Conservation (phyloP, 2,888 invertebrate species). For the Drymonia ruficornis region DNA sequence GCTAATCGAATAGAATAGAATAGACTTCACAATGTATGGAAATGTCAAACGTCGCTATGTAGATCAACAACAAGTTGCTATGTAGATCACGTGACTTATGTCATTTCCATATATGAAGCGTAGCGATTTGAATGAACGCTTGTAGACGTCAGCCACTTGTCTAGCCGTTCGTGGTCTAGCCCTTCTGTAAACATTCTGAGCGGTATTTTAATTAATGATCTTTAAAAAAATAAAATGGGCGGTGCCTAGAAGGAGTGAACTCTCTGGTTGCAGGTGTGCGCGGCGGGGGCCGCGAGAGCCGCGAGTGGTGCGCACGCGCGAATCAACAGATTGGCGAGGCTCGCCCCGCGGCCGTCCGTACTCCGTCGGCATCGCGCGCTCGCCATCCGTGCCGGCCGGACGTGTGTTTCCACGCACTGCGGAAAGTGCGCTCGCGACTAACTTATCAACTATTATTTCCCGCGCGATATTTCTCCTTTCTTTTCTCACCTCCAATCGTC, state of each 20-base stretch:
- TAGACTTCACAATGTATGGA: too few species aligned
- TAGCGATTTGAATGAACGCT: too few species aligned
- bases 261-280: slow-evolving; percentile 32
- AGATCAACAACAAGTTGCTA: too few species aligned
- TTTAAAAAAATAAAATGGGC: slow-evolving; percentile 25
- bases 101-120: too few species aligned
- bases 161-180: too few species aligned
- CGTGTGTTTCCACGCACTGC: slow-evolving; percentile 34
- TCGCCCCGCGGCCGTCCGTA: slow-evolving; percentile 35
- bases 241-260: slow-evolving; percentile 25
- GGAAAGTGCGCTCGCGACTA: slow-evolving; percentile 15
- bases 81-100: too few species aligned
- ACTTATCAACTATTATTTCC: slow-evolving; percentile 14
- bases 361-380: slow-evolving; percentile 48
- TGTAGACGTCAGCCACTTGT: too few species aligned
- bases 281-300: slow-evolving; percentile 28
- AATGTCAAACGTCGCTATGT: too few species aligned
- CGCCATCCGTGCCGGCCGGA: slow-evolving; percentile 31
- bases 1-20: too few species aligned
- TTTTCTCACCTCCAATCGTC: slow-evolving; percentile 19
- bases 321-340: slow-evolving; percentile 63
- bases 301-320: slow-evolving; percentile 54
- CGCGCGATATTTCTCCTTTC: slow-evolving; percentile 36
- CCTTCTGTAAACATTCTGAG: too few species aligned
- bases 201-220: too few species aligned